Percentiles rank a stretch among this genome's conserved stretches.
Conservation (phyloP, 2,888 invertebrate genomes). For the Tipula confusa region DNA sequence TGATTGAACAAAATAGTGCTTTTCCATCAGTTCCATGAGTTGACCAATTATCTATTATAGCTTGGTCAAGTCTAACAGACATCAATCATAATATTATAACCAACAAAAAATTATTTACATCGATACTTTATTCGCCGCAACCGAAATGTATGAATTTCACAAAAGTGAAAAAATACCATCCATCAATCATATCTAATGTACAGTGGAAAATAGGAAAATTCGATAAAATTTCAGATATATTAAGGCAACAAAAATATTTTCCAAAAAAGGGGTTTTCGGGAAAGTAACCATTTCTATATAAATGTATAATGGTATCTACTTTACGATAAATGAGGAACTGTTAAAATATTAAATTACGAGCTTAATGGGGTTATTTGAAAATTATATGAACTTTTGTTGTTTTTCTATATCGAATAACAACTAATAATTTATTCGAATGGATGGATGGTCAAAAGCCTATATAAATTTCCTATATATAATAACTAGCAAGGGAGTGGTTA, state of each 20-base stretch:
- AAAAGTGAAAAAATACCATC: not conserved
- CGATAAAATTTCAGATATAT: not conserved
- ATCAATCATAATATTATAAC: not conserved
- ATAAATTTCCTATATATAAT: not conserved
- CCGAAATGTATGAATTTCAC: not conserved
- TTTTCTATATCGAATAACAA: not conserved
- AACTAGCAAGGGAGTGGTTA: not conserved
- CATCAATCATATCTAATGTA: constrained; percentile 20
- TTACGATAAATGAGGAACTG: not conserved
- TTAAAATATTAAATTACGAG: not conserved
- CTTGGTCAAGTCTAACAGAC: not conserved
- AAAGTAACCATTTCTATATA: not conserved
- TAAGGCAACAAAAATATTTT: not conserved
- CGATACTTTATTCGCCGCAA: not conserved
- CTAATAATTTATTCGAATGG: not conserved
- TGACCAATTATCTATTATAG: not conserved
- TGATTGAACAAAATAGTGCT: too few relatives aligned
- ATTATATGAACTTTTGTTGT: not conserved
- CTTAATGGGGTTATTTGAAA: not conserved
- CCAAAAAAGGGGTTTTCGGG: not conserved
- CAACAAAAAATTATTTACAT: not conserved
- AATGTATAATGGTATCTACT: too few relatives aligned
- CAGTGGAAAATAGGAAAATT: constrained; percentile 25
- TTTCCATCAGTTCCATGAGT: too few relatives aligned
- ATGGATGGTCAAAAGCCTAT: not conserved